Evolutionary conservation across 2,888 invertebrate species (phyloP), one percentile per base, ranked within the genome.

Genomic region (Mythimna loreyi): DNA sequence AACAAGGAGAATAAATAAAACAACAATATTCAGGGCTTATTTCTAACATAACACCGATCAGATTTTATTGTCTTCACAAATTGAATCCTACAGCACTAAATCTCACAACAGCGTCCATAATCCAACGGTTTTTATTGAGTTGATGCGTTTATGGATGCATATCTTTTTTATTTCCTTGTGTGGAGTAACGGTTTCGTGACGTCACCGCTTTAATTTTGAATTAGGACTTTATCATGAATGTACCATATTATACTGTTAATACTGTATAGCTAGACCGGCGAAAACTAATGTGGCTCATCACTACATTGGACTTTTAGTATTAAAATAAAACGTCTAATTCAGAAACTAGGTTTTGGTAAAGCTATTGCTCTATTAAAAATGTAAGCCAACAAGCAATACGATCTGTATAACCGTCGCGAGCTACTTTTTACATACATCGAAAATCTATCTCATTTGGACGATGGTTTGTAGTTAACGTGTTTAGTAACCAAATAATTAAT

Each of bases 111-210:
- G 55, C 63, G 59, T 67, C 66, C 66, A 78, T 73, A 80, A 74
- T 80, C 40, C 71, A 83, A 83, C 83, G 82, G 82, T 83, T 78
- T 81, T 80, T 75, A 72, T 72, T 23, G 61, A 76, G 67, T 71
- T 72, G 78, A 83, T 82, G 82, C 82, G 72, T 78, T 82, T 82
- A 80, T 82, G 80, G 71, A 73, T 80, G 82, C 80, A 80, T 78
- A 82, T 83, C 67, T 83, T 81, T 77, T 75, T 72, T 81, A 77
- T 79, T 65, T 74, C 62, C 49, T 25, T 40, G 56, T 61, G 60
- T 58, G 68, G 57, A 62, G 49, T 83, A 83, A 83, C 83, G 80
- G 84, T 82, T 58, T 67, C 30, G 43, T 80, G 77, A 73, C 83
- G 79, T 78, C 76, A 83, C 52, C 55, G 77, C 67, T 75, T 83